Base-by-base conservation (phyloP, 37 sponge, comb jelly and placozoan genomes). In the Crambe crambe region DNA sequence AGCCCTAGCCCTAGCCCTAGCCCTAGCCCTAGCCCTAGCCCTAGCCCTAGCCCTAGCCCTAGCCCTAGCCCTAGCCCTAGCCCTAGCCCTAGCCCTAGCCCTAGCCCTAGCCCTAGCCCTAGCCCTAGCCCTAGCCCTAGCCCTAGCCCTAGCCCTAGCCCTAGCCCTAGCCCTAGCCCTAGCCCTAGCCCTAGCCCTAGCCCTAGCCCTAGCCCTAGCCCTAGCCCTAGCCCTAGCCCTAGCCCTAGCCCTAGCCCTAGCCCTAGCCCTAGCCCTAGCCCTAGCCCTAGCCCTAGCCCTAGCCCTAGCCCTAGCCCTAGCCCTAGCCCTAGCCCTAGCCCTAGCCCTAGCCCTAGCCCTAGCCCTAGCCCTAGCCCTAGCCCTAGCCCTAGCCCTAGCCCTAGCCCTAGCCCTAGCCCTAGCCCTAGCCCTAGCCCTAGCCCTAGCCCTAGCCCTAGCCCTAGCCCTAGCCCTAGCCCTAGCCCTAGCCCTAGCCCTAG, bases 1-100 rank as follows among this genome's bases (percentile, higher is more conserved):
- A 60, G 61, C 61, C 27, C 61, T 60, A 60, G 61, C 61, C 27
- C 61, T 60, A 60, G 61, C 61, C 61, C 61, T 60, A 60, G 61
- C 54, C 15, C 54, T 51, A 51, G 61, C 61, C 23, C 3, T 4
- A 6, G 27, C 61, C 61, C 10, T 15, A 12, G 51, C 6, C 6
- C 51, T 12, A 47, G 51, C 6, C 12, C 51, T 47, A 47, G n/a
- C 25, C 61, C 61, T 12, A 15, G 12, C 51, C 6, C 51, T 15
- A 15, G 12, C 6, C 12, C 51, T 12, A 47, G 51, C 51, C 51
- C 6, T 47, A 47, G 6, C 51, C 12, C 51, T 47, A 47, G 51
- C 51, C 51, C 51, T 47, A 47, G 51, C 51, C 51, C 51, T 47
- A 47, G 51, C 51, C 51, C 51, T 47, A 47, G 12, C 51, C 51